A percentile compares a stretch with the other conserved stretches of the same genome.
Evolutionary conservation across 2,113 vertebrate genomes (phyloP).

Genomic region (Corynorhinus townsendii): DNA sequence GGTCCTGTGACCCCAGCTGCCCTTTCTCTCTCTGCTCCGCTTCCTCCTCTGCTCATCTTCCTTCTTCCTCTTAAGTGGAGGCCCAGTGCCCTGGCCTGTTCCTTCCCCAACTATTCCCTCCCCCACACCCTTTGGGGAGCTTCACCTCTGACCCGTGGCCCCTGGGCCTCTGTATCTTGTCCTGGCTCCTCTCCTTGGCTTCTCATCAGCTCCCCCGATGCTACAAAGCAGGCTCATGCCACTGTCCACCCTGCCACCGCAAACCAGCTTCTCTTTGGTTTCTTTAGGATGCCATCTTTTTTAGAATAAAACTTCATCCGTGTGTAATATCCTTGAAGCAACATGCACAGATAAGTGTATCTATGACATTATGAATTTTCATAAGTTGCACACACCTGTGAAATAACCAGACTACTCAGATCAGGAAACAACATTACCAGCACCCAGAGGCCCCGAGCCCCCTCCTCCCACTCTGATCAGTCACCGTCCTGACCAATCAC

Average conservation of each 20-base stretch:
- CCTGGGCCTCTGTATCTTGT: background rate
- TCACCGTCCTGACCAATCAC: background rate
- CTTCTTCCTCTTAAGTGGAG: background rate
- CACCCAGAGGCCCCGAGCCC: background rate
- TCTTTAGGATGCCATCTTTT: background rate
- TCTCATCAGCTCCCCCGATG: background rate
- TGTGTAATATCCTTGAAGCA: background rate
- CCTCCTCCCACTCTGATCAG: background rate
- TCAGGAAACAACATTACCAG: background rate
- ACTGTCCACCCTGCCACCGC: background rate
- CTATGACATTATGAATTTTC: background rate
- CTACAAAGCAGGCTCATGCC: background rate
- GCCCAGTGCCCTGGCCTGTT: background rate
- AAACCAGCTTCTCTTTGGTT: background rate
- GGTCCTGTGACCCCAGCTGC: background rate
- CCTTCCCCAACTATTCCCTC: too few relatives aligned
- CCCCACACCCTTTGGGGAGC: background rate
- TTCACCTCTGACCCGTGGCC: background rate
- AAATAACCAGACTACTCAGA: background rate
- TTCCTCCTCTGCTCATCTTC: background rate
- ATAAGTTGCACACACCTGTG: background rate
- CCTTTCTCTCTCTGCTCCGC: background rate
- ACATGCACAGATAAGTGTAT: background rate
- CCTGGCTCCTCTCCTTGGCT: background rate
- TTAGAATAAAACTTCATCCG: background rate